phyloP scores from a whole-genome alignment of 2,113 vertebrate species.

The Chaetodon trifascialis region DNA sequence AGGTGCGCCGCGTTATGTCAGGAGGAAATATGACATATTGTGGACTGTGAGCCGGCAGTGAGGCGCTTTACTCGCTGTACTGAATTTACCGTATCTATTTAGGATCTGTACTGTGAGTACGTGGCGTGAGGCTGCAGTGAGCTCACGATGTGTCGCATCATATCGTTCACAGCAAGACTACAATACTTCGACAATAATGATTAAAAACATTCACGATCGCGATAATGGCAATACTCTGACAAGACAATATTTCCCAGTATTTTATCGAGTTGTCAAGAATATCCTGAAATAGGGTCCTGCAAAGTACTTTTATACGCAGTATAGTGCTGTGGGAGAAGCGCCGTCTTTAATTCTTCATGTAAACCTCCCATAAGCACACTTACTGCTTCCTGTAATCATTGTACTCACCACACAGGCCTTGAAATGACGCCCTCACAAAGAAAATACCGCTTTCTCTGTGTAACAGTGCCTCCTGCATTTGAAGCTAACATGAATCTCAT shows the following conservation, averaged over 20 bases:
- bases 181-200: too few relatives aligned
- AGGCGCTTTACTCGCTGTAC: constrained; percentile 53
- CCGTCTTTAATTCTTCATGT: background rate
- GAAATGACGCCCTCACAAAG: background rate
- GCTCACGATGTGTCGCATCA: too few relatives aligned
- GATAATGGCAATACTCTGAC: too few relatives aligned
- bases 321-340: background rate
- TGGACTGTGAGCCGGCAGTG: constrained; percentile 63
- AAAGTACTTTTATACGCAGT: constrained; percentile 14
- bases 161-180: too few relatives aligned
- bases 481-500: background rate
- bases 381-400: background rate
- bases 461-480: background rate
- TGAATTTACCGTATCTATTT: constrained; percentile 54
- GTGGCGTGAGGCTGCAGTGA: constrained; percentile 9
- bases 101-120: constrained; percentile 44
- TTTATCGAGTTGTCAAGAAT: too few relatives aligned
- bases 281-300: background rate
- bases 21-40: constrained; percentile 71
- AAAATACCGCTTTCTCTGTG: background rate
- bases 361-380: background rate
- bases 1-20: constrained; percentile 62
- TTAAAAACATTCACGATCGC: too few relatives aligned
- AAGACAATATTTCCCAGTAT: too few relatives aligned
- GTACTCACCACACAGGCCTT: too few relatives aligned